Evolutionary conservation across 2,113 vertebrate species (phyloP).

Genomic region (Crotalus helleri): DNA sequence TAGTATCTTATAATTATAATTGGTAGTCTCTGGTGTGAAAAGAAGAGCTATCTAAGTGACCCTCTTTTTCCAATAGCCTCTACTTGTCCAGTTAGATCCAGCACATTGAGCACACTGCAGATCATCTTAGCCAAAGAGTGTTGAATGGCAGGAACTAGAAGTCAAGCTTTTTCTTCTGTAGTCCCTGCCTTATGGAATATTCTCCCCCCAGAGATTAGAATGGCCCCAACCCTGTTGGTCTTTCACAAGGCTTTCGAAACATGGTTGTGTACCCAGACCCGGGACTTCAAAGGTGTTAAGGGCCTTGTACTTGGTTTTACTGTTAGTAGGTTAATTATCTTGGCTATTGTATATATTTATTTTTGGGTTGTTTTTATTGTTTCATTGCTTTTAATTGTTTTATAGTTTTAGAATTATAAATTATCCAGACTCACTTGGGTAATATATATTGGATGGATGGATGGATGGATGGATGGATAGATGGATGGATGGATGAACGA

Average conservation of each 20-base stretch:
- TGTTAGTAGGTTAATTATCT: neutral
- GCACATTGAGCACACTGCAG: neutral
- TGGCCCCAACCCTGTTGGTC: neutral
- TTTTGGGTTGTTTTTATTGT: neutral
- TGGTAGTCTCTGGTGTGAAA: neutral
- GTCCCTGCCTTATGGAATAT: neutral
- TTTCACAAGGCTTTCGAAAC: neutral
- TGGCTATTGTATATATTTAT: neutral
- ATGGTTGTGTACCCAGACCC: neutral
- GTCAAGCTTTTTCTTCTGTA: neutral
- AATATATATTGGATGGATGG: too few relatives aligned
- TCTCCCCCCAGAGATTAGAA: neutral
- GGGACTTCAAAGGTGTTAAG: neutral
- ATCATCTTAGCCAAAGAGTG: neutral
- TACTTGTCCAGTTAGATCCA: neutral
- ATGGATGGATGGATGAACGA: too few relatives aligned
- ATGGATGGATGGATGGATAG: too few relatives aligned
- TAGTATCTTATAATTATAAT: too few relatives aligned
- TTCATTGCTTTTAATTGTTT: too few relatives aligned
- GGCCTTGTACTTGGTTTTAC: neutral
- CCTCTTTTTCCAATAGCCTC: neutral
- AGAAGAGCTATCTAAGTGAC: neutral
- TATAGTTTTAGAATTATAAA: too few relatives aligned
- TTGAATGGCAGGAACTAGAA: neutral
- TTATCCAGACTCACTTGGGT: too few relatives aligned